Evolutionary conservation across 2,113 vertebrate species (phyloP).

Genomic region (Eclectus roratus): DNA sequence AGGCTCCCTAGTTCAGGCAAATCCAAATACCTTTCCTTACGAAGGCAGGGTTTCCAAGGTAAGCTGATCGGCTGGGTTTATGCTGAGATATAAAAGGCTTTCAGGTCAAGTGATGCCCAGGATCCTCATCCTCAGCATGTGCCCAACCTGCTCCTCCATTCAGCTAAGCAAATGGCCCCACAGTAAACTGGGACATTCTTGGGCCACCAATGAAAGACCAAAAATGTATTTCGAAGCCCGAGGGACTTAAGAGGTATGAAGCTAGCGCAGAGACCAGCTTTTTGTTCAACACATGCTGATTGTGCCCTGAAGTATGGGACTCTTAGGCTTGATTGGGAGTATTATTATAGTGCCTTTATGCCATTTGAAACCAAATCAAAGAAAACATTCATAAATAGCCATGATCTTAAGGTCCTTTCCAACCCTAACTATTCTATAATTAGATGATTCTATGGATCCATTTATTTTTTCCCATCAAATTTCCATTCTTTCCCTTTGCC

Average conservation of each 20-base stretch:
- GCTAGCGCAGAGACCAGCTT: background rate
- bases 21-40: background rate
- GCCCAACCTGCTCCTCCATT: background rate
- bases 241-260: background rate
- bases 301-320: background rate
- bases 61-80: background rate
- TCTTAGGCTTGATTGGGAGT: background rate
- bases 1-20: background rate
- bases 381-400: constrained; percentile 33
- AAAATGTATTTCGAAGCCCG: background rate
- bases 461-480: constrained; percentile 43
- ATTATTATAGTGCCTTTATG: background rate
- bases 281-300: background rate
- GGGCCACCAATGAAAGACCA: background rate
- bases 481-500: constrained; percentile 20
- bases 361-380: constrained; percentile 24
- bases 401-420: too few relatives aligned
- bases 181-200: background rate
- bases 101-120: background rate
- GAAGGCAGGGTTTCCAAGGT: background rate
- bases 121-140: background rate
- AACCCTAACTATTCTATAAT: too few relatives aligned
- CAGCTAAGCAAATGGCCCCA: background rate
- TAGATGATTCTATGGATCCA: background rate
- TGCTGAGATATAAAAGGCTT: background rate